Base-by-base conservation (phyloP, 2,888 invertebrate genomes). In the Macrosoma leucophasiata region DNA sequence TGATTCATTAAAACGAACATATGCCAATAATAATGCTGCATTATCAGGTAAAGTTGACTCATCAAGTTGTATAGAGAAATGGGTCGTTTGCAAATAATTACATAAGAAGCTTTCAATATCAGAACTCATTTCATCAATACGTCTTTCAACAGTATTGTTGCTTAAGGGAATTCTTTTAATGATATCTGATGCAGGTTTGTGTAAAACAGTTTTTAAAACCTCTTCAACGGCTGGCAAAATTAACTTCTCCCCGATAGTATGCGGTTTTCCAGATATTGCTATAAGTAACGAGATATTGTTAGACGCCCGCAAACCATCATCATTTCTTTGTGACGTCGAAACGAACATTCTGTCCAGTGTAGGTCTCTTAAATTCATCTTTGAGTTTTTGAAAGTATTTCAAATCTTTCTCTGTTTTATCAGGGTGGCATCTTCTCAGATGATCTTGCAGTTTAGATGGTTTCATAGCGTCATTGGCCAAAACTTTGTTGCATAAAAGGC, bases 1-100 rank as follows among this genome's bases (percentile, higher is more conserved):
- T 64, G 35, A 2, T 29, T 13, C 24, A 22, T 32, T 20, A 39
- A 39, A 34, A 13, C 34, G 23, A 11, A 39, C 28, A 34, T 31
- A 28, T 25, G 34, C 24, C 34, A 39, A 34, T 34, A 31, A 29
- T 29, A 34, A 35, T 54, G 49, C 50, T 32, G 10, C 29, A 39
- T 39, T 31, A 29, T 13, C 28, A 13, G 31, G 28, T 30, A 39
- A 39, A 22, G 39, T 39, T 29, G 39, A 32, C 27, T 68, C 58
- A 48, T 64, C 62, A 46, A 67, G 55, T 44, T 69, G 59, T 25
- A 66, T 52, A 52, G 58, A 68, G 41, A 66, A 63, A 46, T 62
- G 41, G 24, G 33, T 36, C 13, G 11, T 40, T 31, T 41, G 33
- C 30, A 40, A 11, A 40, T 40, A 22, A 34, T 34, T 29, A 9